A percentile compares a stretch with the other conserved stretches of the same genome.
phyloP scores from a whole-genome alignment of 1,140 invertebrate genomes.

The Spodoptera frugiperda region DNA sequence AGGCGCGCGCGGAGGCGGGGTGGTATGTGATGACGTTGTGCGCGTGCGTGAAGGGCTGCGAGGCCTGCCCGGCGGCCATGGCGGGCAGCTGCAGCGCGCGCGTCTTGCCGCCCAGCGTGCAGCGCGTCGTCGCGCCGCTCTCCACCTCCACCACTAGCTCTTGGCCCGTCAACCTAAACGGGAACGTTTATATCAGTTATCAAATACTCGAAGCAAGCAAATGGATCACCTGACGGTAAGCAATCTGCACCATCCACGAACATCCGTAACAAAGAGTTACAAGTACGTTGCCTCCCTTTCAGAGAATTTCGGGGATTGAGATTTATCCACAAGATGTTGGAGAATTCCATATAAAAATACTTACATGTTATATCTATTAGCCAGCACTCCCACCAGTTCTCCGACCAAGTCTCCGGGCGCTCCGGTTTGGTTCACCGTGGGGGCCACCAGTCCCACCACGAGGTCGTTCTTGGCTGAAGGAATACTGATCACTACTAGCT shows the following conservation, averaged over 20 bases:
- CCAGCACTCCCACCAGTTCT: conserved; percentile 95
- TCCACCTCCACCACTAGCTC: conserved; percentile 80
- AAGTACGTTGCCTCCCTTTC: no score
- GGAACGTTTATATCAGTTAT: not conserved
- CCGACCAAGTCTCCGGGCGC: conserved; percentile 92
- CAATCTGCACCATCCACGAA: no score
- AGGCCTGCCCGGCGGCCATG: conserved; percentile 38
- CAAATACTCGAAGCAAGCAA: no score
- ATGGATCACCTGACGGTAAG: no score
- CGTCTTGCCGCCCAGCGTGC: conserved; percentile 78
- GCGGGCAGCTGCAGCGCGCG: conserved; percentile 76
- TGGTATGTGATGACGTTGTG: conserved; percentile 85
- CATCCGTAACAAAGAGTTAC: no score
- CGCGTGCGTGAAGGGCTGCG: conserved; percentile 81
- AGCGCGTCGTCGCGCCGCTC: conserved; percentile 80
- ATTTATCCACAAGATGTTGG: no score
- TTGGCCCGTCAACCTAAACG: conserved; percentile 69
- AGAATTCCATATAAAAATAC: conserved; percentile 68
- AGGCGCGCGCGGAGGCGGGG: conserved; percentile 78
- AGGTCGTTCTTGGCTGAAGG: conserved; percentile 96
- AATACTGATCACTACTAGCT: conserved; percentile 96
- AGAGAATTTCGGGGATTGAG: no score
- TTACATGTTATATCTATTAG: conserved; percentile 91
- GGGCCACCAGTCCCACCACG: conserved; percentile 89
- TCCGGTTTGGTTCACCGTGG: conserved; percentile 59